phyloP scores from a whole-genome alignment of 2,113 vertebrate genomes.

The Pseudolaguvia tuberculata region DNA sequence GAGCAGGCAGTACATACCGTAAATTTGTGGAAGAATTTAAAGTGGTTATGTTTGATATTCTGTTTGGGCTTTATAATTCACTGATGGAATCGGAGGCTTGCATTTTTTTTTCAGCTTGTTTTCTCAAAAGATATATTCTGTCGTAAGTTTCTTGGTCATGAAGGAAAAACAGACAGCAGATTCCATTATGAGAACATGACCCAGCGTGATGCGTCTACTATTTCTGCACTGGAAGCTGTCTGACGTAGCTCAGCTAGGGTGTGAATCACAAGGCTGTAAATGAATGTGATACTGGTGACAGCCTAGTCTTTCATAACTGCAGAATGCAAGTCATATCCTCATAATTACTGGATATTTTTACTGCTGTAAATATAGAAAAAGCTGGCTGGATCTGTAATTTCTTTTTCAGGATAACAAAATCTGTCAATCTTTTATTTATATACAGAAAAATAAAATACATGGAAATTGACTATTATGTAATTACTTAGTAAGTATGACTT shows the following conservation, averaged over 20 bases:
- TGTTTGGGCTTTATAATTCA: not conserved
- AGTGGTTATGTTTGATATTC: not conserved
- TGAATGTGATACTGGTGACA: conserved; percentile 20
- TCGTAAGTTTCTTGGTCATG: conserved; percentile 17
- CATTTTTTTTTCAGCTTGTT: conserved; percentile 11
- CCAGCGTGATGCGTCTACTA: conserved; percentile 16
- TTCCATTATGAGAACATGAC: conserved; percentile 38
- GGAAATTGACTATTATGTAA: no score
- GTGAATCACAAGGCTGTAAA: conserved; percentile 34
- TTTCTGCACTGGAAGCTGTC: conserved; percentile 33
- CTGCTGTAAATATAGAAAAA: not conserved
- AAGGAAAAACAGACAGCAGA: conserved; percentile 12
- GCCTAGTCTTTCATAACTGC: not conserved
- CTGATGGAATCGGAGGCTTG: conserved; percentile 6
- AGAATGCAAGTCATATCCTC: conserved; percentile 25
- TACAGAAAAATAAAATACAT: not conserved
- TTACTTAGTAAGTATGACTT: no score
- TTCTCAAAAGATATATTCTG: conserved; percentile 20
- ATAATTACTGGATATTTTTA: conserved; percentile 18
- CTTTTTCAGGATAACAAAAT: not conserved
- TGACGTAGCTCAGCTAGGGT: conserved; percentile 12
- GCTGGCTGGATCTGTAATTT: not conserved
- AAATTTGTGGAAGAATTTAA: not conserved
- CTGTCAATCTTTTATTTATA: not conserved
- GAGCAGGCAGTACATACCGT: not conserved